These are phyloP conservation scores for Harpagus bidentatus DNA, from an alignment of 2,113 vertebrate species.

Conservation along the genomic window DNA sequence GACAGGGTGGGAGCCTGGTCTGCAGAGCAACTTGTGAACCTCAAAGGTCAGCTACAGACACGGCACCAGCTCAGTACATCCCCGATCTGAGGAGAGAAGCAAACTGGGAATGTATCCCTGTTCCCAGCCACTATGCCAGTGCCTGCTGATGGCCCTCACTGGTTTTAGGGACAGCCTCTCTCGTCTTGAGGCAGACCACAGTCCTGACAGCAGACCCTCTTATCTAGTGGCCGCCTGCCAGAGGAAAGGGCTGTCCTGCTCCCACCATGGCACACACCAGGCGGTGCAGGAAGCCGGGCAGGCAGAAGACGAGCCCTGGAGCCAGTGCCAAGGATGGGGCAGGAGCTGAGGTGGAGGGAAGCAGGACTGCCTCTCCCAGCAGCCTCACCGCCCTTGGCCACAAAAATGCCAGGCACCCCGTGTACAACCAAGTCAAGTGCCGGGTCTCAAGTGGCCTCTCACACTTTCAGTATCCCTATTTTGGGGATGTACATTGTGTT, in stretches of 20 bases:
- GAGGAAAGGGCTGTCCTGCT: not conserved
- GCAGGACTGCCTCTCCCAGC: not conserved
- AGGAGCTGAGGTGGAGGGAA: not conserved
- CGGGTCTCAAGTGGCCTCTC: not conserved
- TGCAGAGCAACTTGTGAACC: not conserved
- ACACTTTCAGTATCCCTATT: not conserved
- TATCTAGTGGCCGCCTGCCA: not conserved
- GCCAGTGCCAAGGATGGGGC: not conserved
- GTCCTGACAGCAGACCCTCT: not conserved
- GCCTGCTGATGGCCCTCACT: not conserved
- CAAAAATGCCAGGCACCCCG: not conserved
- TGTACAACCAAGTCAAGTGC: rapidly evolving
- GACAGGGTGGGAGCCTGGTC: not conserved
- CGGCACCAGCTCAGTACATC: rapidly evolving
- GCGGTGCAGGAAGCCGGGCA: not conserved
- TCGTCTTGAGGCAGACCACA: rapidly evolving
- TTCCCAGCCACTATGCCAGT: not conserved
- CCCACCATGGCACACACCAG: not conserved
- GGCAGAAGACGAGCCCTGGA: not conserved
- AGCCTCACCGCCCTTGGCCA: not conserved
- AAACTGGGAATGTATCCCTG: not conserved
- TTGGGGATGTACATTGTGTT: not conserved
- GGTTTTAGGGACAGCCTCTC: not conserved
- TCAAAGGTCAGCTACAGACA: not conserved
- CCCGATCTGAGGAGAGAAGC: rapidly evolving